These are phyloP conservation scores for Scopus umbretta DNA, from an alignment of 2,113 vertebrate species.

Conservation along the genomic window DNA sequence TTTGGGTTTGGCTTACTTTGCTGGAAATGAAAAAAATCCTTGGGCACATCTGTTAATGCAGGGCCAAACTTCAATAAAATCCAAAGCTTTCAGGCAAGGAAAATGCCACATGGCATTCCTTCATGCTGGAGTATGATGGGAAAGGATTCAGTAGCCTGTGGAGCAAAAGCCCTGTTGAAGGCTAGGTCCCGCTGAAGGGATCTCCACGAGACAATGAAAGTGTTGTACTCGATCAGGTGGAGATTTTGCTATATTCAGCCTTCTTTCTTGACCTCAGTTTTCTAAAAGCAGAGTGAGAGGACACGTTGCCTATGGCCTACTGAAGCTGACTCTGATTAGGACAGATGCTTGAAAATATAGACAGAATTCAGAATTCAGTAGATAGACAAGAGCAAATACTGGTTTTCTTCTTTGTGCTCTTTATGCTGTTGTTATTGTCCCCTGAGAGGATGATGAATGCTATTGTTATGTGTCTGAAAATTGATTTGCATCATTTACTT, in stretches of 20 bases:
- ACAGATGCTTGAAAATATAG: not conserved
- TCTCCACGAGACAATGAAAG: not conserved
- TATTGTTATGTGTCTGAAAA: not conserved
- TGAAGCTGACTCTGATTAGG: not conserved
- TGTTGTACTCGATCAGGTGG: no score
- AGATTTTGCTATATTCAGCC: not conserved
- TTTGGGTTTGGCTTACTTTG: not conserved
- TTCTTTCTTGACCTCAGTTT: not conserved
- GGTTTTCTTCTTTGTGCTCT: not conserved
- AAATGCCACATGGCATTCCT: not conserved
- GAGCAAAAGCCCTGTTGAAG: not conserved
- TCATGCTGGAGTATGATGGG: not conserved
- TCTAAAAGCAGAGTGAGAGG: not conserved
- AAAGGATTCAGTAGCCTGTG: not conserved
- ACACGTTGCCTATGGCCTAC: not conserved
- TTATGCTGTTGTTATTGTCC: not conserved
- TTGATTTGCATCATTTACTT: not conserved
- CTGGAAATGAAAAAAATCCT: not conserved
- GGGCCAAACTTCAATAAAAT: not conserved
- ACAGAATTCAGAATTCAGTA: not conserved
- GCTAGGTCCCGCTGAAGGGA: not conserved
- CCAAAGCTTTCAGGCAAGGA: not conserved
- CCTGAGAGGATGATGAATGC: not conserved
- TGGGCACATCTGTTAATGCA: not conserved
- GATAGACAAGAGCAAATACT: not conserved